phyloP scores from a whole-genome alignment of 2,113 vertebrate genomes.

The Macaca mulatta region DNA sequence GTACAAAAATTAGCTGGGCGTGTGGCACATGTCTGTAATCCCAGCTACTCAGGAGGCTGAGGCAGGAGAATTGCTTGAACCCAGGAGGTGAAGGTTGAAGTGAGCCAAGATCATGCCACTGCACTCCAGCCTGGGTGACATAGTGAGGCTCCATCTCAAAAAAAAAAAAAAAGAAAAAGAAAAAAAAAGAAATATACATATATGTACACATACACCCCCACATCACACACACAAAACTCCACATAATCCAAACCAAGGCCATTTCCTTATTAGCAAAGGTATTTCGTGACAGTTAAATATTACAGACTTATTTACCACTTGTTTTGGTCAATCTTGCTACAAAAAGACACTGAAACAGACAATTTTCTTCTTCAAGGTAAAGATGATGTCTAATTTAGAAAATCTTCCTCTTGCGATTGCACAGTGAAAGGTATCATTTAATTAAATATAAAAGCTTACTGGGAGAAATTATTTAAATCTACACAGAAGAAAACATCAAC shows the following conservation, averaged over 20 bases:
- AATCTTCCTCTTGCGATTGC: not conserved
- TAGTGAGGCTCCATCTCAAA: too few relatives aligned
- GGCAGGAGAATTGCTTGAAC: too few relatives aligned
- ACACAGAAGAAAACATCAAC: constrained; percentile 33
- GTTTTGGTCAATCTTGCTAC: constrained; percentile 66
- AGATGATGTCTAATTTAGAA: constrained; percentile 58
- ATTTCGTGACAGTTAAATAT: constrained; percentile 56
- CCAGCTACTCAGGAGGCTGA: too few relatives aligned
- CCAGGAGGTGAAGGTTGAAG: too few relatives aligned
- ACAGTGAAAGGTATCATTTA: too few relatives aligned
- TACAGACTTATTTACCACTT: constrained; percentile 42
- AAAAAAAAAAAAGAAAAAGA: not conserved
- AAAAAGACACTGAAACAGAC: constrained; percentile 68
- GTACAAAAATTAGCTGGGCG: too few relatives aligned
- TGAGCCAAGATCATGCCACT: too few relatives aligned
- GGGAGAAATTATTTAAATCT: too few relatives aligned
- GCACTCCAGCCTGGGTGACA: too few relatives aligned
- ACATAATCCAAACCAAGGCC: constrained; percentile 55
- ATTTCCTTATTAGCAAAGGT: constrained; percentile 62
- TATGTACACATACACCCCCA: not conserved
- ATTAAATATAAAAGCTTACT: too few relatives aligned
- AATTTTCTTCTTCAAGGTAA: constrained; percentile 39
- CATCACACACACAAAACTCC: not conserved
- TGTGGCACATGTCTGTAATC: too few relatives aligned
- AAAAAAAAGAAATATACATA: not conserved